These are phyloP conservation scores for Cepaea nemoralis DNA, from an alignment of 1,140 invertebrate genomes.

Conservation along the genomic window DNA sequence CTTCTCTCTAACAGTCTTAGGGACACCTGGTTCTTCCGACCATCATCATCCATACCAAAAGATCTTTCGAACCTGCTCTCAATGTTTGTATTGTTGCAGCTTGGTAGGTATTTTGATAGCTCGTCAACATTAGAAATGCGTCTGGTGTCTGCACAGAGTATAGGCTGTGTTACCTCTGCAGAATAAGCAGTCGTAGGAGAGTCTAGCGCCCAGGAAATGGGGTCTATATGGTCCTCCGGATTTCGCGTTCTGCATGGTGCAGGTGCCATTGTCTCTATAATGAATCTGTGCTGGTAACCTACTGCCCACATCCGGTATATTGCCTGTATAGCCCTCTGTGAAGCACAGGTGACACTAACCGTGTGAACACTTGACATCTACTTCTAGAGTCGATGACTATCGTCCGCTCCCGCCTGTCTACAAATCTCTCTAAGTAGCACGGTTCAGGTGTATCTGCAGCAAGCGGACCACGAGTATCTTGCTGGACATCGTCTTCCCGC, in stretches of 20 bases:
- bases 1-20: constrained; percentile 3
- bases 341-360: no score
- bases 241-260: no score
- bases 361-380: no score
- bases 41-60: not conserved
- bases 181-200: not conserved
- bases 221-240: no score
- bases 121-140: not conserved
- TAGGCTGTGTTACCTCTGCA: not conserved
- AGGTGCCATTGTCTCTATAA: no score
- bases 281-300: no score
- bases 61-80: not conserved
- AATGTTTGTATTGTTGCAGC: not conserved
- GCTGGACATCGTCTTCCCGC: not conserved
- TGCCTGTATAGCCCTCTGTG: no score
- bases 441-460: not conserved
- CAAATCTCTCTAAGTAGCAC: not conserved
- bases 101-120: not conserved
- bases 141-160: not conserved
- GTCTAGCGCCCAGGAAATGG: no score
- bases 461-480: not conserved
- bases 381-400: not conserved
- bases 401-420: not conserved
- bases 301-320: no score
- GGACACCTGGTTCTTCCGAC: not conserved